These are phyloP conservation scores for Tetraneura akinire DNA, from an alignment of 1,140 invertebrate species.

Conservation along the genomic window DNA sequence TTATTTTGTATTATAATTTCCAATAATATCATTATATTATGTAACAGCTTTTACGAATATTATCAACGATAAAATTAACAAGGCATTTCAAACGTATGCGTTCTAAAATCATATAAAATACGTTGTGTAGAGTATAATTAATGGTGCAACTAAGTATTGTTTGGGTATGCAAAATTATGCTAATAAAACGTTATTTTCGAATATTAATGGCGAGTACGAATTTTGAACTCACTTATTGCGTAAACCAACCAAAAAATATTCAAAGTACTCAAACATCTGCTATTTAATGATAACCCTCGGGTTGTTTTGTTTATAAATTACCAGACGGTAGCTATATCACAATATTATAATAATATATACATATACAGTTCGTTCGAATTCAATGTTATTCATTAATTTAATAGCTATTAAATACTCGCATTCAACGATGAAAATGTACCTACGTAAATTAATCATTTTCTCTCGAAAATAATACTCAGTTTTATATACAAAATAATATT, in stretches of 20 bases:
- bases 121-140: conserved; percentile 13
- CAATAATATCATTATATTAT: too few relatives aligned
- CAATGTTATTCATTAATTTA: background rate
- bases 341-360: background rate
- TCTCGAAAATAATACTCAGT: background rate
- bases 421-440: background rate
- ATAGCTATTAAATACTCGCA: background rate
- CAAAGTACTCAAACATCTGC: conserved; percentile 33
- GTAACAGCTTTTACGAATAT: background rate
- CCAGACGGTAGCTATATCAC: background rate
- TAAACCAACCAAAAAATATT: conserved; percentile 16
- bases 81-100: background rate
- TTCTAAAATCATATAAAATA: background rate
- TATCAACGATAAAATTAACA: conserved; percentile 1
- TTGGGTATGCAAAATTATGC: conserved; percentile 34
- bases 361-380: conserved; percentile 23
- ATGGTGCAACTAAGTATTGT: background rate
- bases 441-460: background rate
- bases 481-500: background rate
- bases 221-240: conserved; percentile 24
- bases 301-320: conserved; percentile 2
- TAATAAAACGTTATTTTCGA: conserved; percentile 33
- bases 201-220: conserved; percentile 12
- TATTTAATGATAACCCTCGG: conserved; percentile 19
- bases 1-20: too few relatives aligned